Base-by-base conservation (phyloP, 2,113 vertebrate species). In the Hoplias malabaricus region DNA sequence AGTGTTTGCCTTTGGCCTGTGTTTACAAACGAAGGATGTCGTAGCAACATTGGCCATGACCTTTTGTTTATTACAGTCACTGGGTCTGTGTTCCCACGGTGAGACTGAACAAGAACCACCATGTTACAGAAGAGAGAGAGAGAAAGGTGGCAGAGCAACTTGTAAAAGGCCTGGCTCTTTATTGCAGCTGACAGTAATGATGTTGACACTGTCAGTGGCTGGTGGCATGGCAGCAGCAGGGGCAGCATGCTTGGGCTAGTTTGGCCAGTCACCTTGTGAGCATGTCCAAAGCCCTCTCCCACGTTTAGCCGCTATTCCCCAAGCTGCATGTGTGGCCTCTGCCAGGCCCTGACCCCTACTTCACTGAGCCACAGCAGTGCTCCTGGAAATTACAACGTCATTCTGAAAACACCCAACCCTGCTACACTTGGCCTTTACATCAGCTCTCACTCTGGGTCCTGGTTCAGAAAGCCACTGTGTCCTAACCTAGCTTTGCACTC, bases 241-340 rank as follows among this genome's bases (percentile, higher is more conserved):
- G 75, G 66, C 80, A 80, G 75, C 61, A 25, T 67, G 63, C 80
- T 84, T 78, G 48, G 70, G 75, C 73, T 69, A 70, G 81, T 84
- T 90, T 89, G 89, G 90, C 89, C 81, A 82, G 75, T 87, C 89
- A 84, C 82, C 79, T 74, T 79, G 76, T 56, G 79, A 84, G 70
- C 77, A 29, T 11, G 72, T 91, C 88, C 89, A 91, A 88, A 89
- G 87, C 85, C 82, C 77, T 84, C 84, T 84, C 82, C 84, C 85
- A 84, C 87, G 88, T 91, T 89, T 88, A 89, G 87, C 85, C 83
- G 84, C 84, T 86, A 86, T 66, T 83, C 89, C 87, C 83, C 83
- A 80, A 78, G 83, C 90, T 83, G 61, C 85, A 85, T 92, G 89
- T 90, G 90, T 89, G 89, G 89, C 87, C 89, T 80, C 5, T 62